Evolutionary conservation across 2,797 vertebrate genomes (phyloP).

Genomic region (Poecilia velifera): DNA sequence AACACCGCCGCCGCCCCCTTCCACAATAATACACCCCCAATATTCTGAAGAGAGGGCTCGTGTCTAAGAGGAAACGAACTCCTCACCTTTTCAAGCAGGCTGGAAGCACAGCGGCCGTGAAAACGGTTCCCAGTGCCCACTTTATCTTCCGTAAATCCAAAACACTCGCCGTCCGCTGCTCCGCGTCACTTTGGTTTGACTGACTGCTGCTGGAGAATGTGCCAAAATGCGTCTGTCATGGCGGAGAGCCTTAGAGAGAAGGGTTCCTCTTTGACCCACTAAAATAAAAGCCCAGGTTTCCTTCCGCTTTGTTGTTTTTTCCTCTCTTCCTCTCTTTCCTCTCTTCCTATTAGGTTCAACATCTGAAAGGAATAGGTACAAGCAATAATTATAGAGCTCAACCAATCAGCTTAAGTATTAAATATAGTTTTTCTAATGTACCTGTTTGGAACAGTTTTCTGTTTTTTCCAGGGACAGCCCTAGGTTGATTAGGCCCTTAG

Average conservation of each 20-base stretch:
- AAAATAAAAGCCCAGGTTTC: conserved; percentile 47
- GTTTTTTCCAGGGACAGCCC: background rate
- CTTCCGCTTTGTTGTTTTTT: background rate
- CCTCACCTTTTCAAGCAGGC: conserved; percentile 60
- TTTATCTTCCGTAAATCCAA: conserved; percentile 50
- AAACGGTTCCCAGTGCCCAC: conserved; percentile 44
- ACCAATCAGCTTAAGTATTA: background rate
- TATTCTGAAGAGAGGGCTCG: conserved; percentile 12
- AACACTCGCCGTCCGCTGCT: conserved; percentile 29
- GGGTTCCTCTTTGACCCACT: conserved; percentile 11
- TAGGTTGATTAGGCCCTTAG: background rate
- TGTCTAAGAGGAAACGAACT: background rate
- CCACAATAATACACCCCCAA: conserved; percentile 35
- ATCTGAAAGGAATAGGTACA: background rate
- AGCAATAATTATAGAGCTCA: background rate
- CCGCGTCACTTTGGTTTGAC: conserved; percentile 23
- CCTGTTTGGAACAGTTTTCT: background rate
- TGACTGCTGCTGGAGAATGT: conserved; percentile 67
- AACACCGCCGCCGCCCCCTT: conserved; percentile 37
- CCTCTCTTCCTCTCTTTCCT: too few relatives aligned
- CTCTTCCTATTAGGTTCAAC: background rate
- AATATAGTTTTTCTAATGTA: background rate
- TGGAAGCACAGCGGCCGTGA: conserved; percentile 48
- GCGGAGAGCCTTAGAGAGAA: accelerated
- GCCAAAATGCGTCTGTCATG: conserved; percentile 29